Evolutionary conservation across 2,888 invertebrate genomes (phyloP), one percentile per base, ranked within the genome.

Genomic region (Rhabditoides inermis): DNA sequence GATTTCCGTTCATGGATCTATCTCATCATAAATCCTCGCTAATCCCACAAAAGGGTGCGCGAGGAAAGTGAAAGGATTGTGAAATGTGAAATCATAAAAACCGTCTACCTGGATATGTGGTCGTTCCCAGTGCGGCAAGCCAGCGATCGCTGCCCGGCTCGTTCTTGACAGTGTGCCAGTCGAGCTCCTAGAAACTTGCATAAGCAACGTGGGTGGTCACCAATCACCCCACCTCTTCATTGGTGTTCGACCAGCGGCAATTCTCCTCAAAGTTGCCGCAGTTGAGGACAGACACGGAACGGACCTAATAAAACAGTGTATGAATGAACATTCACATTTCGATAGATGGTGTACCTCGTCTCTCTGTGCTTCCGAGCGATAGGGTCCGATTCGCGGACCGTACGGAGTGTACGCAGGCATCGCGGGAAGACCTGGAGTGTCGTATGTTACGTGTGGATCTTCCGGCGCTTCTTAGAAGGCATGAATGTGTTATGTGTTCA

Each of bases 241-340:
- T 63, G 3, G 65, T 67, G 36, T 69, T 69, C 18, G 63, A 58
- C 69, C 69, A 69, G 7, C 60, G 52, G 49, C 69, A 69, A 7
- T 57, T 56, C 23, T 60, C 51, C 27, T 51, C 45, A 23, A 65
- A 64, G 4, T 47, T 55, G 2, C 55, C 55, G 28, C 65, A 65
- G 40, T 68, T 65, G 44, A 68, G 45, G 0, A 57, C 41, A 10
- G 63, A 53, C 0, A 55, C 45, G 1, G 52, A 22, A 18, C 23
- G 44, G 6, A 26, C 32, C 49, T 52, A 25, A n/a, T n/a, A n/a
- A 46, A 36, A 46, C n/a, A 41, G 10, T 46, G 30, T 10, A 28
- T 12, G 32, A 12, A 35, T 36, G 1, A 1, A 7, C 15, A 15
- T 27, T 18, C 12, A 42, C 20, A 42, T 22, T 3, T 6, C 4